Conservation (phyloP, 1,140 invertebrate genomes). For the Cydia amplana region DNA sequence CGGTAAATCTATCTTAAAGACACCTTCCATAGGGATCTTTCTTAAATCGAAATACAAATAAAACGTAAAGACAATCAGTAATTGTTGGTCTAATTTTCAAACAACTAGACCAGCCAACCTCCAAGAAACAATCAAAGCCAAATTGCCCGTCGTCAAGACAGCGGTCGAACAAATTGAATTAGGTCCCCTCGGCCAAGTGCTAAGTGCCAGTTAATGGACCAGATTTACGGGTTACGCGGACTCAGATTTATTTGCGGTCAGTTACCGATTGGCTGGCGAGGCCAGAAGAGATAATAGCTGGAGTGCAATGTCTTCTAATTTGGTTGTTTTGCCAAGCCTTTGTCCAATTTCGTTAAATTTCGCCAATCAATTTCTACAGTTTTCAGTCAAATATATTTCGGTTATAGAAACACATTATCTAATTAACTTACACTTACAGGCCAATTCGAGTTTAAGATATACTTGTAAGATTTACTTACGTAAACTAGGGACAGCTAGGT, state of each 20-base stretch:
- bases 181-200: slow-evolving; percentile 15
- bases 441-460: too few species aligned
- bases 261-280: neutral
- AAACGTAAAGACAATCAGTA: neutral
- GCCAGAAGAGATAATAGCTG: neutral
- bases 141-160: slow-evolving; percentile 1
- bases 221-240: slow-evolving; percentile 7
- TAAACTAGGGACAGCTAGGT: too few species aligned
- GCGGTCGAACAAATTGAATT: slow-evolving; percentile 14
- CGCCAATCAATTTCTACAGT: neutral
- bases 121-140: slow-evolving; percentile 18
- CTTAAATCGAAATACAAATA: too few species aligned
- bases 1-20: too few species aligned
- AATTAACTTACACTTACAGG: too few species aligned
- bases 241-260: slow-evolving; percentile 10
- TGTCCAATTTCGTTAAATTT: neutral
- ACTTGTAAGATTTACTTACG: too few species aligned
- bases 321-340: neutral
- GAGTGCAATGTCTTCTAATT: neutral
- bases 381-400: neutral
- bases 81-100: neutral
- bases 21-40: too few species aligned
- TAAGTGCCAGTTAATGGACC: slow-evolving; percentile 10
- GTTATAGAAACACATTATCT: too few species aligned
- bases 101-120: neutral